Evolutionary conservation across 2,797 vertebrate genomes (phyloP).

Genomic region (Poeciliopsis paucimaculata): DNA sequence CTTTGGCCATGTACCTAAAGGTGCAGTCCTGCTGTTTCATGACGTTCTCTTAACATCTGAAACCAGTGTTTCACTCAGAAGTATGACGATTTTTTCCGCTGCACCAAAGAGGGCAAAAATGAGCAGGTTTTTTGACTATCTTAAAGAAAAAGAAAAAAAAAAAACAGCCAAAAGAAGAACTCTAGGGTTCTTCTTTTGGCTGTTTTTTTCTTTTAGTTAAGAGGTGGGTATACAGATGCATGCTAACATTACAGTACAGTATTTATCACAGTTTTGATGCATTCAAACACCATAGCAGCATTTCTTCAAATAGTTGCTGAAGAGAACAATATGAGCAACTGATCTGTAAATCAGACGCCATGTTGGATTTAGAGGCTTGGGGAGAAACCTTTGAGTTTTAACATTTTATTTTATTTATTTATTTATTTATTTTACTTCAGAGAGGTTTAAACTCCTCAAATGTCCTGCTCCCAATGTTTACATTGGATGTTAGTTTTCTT

Average conservation of each 20-base stretch:
- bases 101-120: no score
- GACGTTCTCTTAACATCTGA: neutral
- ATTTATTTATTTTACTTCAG: neutral
- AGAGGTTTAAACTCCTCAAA: neutral
- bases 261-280: neutral
- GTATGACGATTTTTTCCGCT: no score
- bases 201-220: no score
- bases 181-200: no score
- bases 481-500: neutral
- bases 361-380: neutral
- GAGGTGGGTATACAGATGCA: neutral
- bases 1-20: neutral
- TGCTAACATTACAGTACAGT: neutral
- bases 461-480: neutral
- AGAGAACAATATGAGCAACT: neutral
- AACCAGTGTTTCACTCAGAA: neutral
- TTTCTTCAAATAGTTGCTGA: neutral
- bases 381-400: neutral
- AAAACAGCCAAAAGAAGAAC: no score
- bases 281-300: neutral
- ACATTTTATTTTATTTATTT: neutral
- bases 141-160: neutral
- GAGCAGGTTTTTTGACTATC: no score
- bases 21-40: neutral
- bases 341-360: neutral